Percentiles rank a stretch among this genome's conserved stretches.
Evolutionary conservation across 1,140 invertebrate species (phyloP).

Genomic region (Drosophila navojoa): DNA sequence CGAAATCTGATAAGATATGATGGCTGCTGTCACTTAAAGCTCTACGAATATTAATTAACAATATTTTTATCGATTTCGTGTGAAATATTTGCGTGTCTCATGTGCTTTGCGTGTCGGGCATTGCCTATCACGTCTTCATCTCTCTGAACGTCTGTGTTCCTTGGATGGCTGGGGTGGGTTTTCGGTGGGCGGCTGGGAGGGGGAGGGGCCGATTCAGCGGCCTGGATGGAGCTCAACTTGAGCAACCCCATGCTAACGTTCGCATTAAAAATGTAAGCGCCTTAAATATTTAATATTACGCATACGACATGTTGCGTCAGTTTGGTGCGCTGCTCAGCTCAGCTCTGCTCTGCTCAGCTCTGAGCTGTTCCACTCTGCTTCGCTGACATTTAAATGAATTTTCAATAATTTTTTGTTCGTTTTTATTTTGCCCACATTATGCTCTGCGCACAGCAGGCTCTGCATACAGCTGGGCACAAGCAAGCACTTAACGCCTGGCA

Average conservation of each 20-base stretch:
- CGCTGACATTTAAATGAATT: constrained; percentile 75
- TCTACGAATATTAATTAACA: constrained; percentile 25
- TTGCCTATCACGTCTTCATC: constrained; percentile 14
- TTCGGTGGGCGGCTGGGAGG: background rate
- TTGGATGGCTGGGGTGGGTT: background rate
- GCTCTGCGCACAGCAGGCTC: constrained; percentile 29
- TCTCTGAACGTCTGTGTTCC: too few species aligned
- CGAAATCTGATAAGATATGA: background rate
- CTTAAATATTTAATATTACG: constrained; percentile 78
- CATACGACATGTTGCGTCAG: constrained; percentile 75
- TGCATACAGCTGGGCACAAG: constrained; percentile 51
- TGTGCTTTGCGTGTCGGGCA: constrained; percentile 8
- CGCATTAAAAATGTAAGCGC: constrained; percentile 72
- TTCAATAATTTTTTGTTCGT: constrained; percentile 69
- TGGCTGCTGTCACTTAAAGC: background rate
- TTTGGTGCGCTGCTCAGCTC: constrained; percentile 10
- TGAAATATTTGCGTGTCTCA: constrained; percentile 2
- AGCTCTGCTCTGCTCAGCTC: background rate
- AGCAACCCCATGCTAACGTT: constrained; percentile 31
- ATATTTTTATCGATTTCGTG: constrained; percentile 18
- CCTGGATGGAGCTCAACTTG: constrained; percentile 21
- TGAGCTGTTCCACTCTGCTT: background rate
- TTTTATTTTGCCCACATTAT: background rate
- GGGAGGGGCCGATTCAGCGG: too few species aligned
- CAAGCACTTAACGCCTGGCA: constrained; percentile 68